These are phyloP conservation scores for Athene noctua DNA, from an alignment of 2,113 vertebrate species.

Conservation along the genomic window DNA sequence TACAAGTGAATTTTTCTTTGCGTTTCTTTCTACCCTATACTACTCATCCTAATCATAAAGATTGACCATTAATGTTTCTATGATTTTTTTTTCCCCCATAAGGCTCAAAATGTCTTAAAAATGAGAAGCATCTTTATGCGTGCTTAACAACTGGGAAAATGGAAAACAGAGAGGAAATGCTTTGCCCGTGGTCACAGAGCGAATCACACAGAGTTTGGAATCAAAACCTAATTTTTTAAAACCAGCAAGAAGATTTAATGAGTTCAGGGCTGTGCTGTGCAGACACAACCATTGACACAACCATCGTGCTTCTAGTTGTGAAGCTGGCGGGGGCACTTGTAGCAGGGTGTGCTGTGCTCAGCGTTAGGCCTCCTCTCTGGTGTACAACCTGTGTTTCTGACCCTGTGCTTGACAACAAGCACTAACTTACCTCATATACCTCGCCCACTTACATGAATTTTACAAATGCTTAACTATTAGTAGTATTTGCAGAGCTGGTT, in stretches of 20 bases:
- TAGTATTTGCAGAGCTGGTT: neutral
- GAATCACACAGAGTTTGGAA: neutral
- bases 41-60: neutral
- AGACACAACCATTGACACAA: too few relatives aligned
- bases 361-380: neutral
- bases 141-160: neutral
- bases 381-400: neutral
- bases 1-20: neutral
- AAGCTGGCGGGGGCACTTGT: neutral
- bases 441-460: neutral
- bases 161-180: neutral
- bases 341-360: accelerated
- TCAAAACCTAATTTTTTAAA: neutral
- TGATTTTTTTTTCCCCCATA: neutral
- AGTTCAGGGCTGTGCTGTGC: neutral
- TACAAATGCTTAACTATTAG: neutral
- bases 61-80: neutral
- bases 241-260: neutral
- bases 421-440: neutral
- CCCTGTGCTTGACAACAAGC: neutral
- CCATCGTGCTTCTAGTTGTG: neutral
- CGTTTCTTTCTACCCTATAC: neutral
- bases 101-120: neutral
- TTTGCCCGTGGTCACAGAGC: neutral
- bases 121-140: neutral